Conservation (phyloP, 2,113 vertebrate genomes). For the Peromyscus maniculatus region DNA sequence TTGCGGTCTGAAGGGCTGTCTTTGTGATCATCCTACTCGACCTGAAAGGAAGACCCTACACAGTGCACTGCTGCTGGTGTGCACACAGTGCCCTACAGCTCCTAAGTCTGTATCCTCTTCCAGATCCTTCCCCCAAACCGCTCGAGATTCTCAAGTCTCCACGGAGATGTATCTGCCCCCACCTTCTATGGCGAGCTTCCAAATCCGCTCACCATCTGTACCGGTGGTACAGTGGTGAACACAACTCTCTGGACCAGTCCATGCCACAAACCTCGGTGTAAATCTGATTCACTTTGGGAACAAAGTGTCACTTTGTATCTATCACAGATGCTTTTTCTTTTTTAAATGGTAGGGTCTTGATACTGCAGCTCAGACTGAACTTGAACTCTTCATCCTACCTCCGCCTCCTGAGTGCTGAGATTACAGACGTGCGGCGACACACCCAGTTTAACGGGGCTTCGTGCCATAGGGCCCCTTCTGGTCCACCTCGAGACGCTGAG, state of each 20-base stretch:
- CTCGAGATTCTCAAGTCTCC: neutral
- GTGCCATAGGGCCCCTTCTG: neutral
- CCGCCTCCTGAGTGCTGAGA: neutral
- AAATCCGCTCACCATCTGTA: neutral
- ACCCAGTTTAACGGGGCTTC: neutral
- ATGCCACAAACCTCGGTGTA: neutral
- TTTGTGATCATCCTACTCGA: neutral
- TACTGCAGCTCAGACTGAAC: neutral
- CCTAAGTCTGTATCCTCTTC: neutral
- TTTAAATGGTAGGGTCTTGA: neutral
- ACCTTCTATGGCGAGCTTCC: neutral
- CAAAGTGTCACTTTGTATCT: neutral
- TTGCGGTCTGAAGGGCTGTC: neutral
- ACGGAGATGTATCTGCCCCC: neutral
- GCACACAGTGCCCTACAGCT: no score
- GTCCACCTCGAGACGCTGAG: neutral
- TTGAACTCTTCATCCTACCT: neutral
- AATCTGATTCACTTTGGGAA: neutral
- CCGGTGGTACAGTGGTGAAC: neutral
- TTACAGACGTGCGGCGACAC: neutral
- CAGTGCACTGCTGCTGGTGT: neutral
- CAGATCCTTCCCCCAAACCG: neutral
- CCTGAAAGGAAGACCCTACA: neutral
- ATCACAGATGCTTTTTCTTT: neutral
- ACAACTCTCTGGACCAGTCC: neutral